These are phyloP conservation scores for Accipiter virgatus DNA, from an alignment of 2,113 vertebrate genomes.

Conservation along the genomic window DNA sequence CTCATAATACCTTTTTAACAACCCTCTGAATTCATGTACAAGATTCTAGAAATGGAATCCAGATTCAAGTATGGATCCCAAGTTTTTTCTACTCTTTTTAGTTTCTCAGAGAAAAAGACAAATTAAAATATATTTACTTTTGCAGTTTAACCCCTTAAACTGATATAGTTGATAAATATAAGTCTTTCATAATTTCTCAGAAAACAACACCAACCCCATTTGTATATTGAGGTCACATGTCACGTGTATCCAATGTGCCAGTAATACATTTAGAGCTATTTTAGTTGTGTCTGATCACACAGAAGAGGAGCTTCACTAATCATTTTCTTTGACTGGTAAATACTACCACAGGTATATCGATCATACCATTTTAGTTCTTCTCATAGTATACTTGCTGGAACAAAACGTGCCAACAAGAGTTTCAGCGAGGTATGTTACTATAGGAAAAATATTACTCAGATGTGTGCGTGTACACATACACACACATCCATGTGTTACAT, in stretches of 20 bases:
- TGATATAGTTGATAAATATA: neutral
- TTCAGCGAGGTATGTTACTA: neutral
- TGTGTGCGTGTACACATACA: neutral
- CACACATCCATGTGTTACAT: accelerated
- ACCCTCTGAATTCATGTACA: neutral
- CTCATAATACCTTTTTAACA: neutral
- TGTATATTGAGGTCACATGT: neutral
- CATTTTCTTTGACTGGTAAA: neutral
- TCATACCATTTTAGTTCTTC: neutral
- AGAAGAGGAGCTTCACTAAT: neutral
- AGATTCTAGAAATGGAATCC: neutral
- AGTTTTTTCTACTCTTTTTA: neutral
- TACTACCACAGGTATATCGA: neutral
- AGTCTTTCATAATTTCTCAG: neutral
- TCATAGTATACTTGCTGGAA: neutral
- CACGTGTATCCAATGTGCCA: neutral
- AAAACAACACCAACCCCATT: neutral
- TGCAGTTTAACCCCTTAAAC: neutral
- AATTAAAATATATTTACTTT: neutral
- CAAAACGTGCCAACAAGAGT: neutral
- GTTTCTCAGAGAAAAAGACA: neutral
- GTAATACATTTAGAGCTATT: neutral
- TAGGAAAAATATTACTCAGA: neutral
- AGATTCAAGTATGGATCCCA: neutral
- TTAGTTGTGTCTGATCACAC: neutral